phyloP scores from a whole-genome alignment of 2,113 vertebrate species.

The Spermophilus dauricus region DNA sequence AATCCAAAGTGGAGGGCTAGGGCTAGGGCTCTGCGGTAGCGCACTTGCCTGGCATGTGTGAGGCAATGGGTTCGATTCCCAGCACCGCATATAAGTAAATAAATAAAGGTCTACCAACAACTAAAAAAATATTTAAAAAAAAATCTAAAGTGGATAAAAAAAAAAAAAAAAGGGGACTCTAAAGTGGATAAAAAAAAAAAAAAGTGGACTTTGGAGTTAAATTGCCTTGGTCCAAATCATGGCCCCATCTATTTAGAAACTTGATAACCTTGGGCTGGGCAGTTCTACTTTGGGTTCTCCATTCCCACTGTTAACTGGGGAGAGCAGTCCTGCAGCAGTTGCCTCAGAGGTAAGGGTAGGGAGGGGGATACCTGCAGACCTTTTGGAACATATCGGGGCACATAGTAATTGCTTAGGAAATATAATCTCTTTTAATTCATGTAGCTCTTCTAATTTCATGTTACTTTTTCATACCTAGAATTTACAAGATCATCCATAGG shows the following conservation, averaged over 20 bases:
- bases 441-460: constrained; percentile 65
- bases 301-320: fast-evolving
- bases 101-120: too few species aligned
- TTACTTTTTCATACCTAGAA: constrained; percentile 85
- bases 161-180: not conserved
- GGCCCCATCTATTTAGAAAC: not conserved
- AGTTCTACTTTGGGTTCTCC: not conserved
- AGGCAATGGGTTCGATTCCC: too few species aligned
- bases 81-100: too few species aligned
- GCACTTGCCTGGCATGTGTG: too few species aligned
- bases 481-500: constrained; percentile 89
- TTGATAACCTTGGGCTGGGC: not conserved
- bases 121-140: too few species aligned
- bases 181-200: not conserved
- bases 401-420: not conserved
- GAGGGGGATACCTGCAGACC: not conserved
- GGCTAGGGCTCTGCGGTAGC: too few species aligned
- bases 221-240: not conserved
- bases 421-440: not conserved
- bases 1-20: too few species aligned
- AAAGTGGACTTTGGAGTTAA: not conserved
- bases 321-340: fast-evolving
- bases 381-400: not conserved
- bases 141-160: not conserved
- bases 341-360: not conserved